Base-by-base conservation (phyloP, 2,888 invertebrate species). In the Dolomedes plantarius region DNA sequence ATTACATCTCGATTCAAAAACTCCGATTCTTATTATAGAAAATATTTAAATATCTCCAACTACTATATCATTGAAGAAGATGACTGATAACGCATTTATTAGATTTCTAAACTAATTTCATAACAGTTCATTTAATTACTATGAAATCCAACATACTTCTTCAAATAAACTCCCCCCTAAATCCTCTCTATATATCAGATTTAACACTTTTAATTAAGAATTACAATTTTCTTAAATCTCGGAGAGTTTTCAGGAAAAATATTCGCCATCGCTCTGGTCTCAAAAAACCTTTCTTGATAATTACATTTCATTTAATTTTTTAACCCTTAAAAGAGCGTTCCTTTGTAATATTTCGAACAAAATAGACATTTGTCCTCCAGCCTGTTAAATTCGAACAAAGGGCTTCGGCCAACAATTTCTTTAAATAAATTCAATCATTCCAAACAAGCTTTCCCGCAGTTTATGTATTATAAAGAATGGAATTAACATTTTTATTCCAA, bases 381-480 rank as follows among this genome's bases (percentile, higher is more conserved):
- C 56, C 23, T 56, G 56, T 56, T 23, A 23, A 56, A 23, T 23
- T 56, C 11, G 56, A 56, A 56, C 56, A 56, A 56, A 56, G 23
- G 56, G 16, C 23, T 19, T 23, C 19, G 23, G 11, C 56, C 56
- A 6, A 46, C 41, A 46, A 16, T 56, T 23, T 56, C 56, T 56
- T 56, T 56, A 56, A 23, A 56, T 56, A 56, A 56, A 56, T 56
- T 19, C 56, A 56, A 56, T 56, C 56, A 56, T 23, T 56, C 56
- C 11, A 3, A 56, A 56, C 46, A 56, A 23, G 23, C 56, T 56
- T 56, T 56, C 1, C 56, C 23, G 11, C n/a, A 56, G 56, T 56
- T 72, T 79, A 72, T 72, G 72, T 77, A 67, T 68, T 68, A 31
- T 71, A 29, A 28, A 36, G 32, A 50, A 71, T 28, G 65, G 13